Conservation (phyloP, 1,140 invertebrate genomes). For the Pararge aegeria region DNA sequence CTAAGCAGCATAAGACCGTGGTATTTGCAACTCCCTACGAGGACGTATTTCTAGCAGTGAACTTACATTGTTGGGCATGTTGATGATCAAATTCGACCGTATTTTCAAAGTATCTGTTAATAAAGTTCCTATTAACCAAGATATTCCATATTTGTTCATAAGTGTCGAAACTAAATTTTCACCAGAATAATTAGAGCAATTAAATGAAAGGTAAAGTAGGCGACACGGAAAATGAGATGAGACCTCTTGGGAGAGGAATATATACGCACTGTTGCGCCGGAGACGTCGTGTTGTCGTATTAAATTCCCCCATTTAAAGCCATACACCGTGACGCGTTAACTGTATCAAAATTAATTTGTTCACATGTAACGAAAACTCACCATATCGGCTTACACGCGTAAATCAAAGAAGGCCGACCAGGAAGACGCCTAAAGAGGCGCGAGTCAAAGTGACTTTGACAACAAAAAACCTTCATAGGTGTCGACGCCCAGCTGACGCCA, state of each 20-base stretch:
- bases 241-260: background rate
- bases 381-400: conserved; percentile 59
- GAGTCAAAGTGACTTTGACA: conserved; percentile 40
- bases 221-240: too few species aligned
- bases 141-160: too few species aligned
- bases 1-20: too few species aligned
- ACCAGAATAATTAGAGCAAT: too few species aligned
- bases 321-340: background rate
- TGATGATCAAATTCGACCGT: too few species aligned
- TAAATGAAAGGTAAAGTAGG: too few species aligned
- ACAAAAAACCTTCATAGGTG: conserved; percentile 41
- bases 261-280: background rate
- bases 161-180: too few species aligned
- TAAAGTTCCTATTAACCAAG: too few species aligned
- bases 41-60: too few species aligned
- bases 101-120: too few species aligned
- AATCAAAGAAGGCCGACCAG: conserved; percentile 56
- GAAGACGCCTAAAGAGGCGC: conserved; percentile 43
- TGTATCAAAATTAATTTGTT: conserved; percentile 4
- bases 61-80: too few species aligned
- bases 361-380: conserved; percentile 3
- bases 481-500: conserved; percentile 36
- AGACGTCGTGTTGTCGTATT: background rate
- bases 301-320: background rate
- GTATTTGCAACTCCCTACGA: too few species aligned